Evolutionary conservation across 2,797 vertebrate species (phyloP).

Genomic region (Glossophaga mutica): DNA sequence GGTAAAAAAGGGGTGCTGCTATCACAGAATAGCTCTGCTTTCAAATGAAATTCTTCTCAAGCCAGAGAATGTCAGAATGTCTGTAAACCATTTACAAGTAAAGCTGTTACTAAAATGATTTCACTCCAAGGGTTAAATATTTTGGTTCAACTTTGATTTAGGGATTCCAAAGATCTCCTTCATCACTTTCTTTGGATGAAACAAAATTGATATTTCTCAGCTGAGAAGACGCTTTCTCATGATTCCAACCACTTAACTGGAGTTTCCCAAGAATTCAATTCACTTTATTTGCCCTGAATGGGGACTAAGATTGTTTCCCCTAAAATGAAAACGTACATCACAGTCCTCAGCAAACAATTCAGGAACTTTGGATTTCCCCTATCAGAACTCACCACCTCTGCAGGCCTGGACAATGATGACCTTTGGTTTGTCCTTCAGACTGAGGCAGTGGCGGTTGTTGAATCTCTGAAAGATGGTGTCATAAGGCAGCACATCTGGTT

Average conservation of each 20-base stretch:
- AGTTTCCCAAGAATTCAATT: neutral
- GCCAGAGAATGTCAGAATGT: neutral
- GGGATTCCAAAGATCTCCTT: neutral
- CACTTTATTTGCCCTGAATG: neutral
- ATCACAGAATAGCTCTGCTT: neutral
- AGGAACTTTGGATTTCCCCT: rapidly evolving
- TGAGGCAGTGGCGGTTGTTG: constrained; percentile 80
- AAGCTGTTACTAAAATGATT: neutral
- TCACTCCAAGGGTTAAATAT: neutral
- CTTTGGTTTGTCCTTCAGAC: constrained; percentile 87
- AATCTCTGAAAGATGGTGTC: constrained; percentile 83
- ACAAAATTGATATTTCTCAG: neutral
- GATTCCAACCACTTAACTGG: neutral
- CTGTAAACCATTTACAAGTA: neutral
- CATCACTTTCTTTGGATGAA: neutral
- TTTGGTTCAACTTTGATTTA: neutral
- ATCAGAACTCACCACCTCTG: constrained; percentile 82
- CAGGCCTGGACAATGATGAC: constrained; percentile 91
- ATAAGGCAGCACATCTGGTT: constrained; percentile 76
- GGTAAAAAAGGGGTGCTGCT: neutral
- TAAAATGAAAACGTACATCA: rapidly evolving
- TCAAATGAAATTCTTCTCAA: neutral
- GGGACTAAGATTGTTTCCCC: neutral
- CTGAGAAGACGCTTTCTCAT: neutral
- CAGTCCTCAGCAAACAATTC: rapidly evolving